Percentiles rank a stretch among this genome's conserved stretches.
Conservation (phyloP, 2,888 invertebrate species). For the Embidobia sp. region DNA sequence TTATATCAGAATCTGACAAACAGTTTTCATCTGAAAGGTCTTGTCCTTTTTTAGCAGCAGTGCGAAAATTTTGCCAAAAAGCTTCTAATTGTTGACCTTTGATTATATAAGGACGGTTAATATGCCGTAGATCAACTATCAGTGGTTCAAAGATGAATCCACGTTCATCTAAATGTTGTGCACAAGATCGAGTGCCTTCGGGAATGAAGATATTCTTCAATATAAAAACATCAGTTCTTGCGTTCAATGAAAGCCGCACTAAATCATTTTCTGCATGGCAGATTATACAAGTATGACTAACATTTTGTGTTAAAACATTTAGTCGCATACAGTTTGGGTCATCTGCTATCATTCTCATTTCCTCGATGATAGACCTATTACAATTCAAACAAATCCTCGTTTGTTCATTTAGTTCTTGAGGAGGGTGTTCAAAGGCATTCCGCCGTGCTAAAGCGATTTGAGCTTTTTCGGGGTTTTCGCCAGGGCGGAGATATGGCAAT, state of each 20-base stretch:
- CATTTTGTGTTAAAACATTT: conserved; percentile 33
- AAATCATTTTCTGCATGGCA: conserved; percentile 28
- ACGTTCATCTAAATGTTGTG: conserved; percentile 35
- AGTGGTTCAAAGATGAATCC: conserved; percentile 7
- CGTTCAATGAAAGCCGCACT: conserved; percentile 28
- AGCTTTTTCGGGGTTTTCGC: neutral
- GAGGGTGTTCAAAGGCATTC: conserved; percentile 2
- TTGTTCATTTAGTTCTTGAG: conserved; percentile 14
- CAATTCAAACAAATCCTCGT: conserved; percentile 41
- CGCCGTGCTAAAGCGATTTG: conserved; percentile 6
- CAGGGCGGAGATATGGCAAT: neutral
- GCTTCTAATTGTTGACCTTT: neutral
- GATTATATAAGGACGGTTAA: neutral
- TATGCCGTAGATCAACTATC: neutral
- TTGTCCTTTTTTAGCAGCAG: neutral
- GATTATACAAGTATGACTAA: conserved; percentile 25
- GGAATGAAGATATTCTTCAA: conserved; percentile 31
- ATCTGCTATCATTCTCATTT: conserved; percentile 17
- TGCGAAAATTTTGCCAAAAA: conserved; percentile 12
- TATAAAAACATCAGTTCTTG: conserved; percentile 33
- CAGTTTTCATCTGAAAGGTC: neutral
- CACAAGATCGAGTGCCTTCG: conserved; percentile 17
- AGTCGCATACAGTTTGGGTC: conserved; percentile 20
- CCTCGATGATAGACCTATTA: conserved; percentile 25
- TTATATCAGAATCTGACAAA: conserved; percentile 14